Conservation (phyloP, 2,797 vertebrate species). For the Myotis vivesi region DNA sequence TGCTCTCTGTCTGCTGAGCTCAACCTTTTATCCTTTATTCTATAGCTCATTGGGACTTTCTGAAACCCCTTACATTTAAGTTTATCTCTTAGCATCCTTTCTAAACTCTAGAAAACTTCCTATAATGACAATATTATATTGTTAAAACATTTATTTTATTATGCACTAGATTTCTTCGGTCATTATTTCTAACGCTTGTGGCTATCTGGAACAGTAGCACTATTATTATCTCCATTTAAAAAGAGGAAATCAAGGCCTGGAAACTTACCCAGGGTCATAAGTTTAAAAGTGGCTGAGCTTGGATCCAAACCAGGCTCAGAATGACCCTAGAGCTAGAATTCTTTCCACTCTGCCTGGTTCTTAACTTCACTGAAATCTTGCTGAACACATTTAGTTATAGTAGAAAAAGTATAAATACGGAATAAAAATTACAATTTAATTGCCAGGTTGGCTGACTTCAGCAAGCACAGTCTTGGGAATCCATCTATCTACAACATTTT, state of each 20-base stretch:
- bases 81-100: neutral
- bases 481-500: slow-evolving; percentile 22
- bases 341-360: slow-evolving; percentile 26
- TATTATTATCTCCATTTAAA: neutral
- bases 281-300: neutral
- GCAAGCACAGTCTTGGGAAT: neutral
- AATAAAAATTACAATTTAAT: slow-evolving; percentile 30
- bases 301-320: neutral
- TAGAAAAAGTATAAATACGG: slow-evolving; percentile 42
- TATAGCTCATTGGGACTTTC: neutral
- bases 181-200: neutral
- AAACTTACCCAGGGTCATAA: neutral
- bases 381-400: slow-evolving; percentile 18
- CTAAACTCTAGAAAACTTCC: neutral
- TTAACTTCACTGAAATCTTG: slow-evolving; percentile 33
- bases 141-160: neutral
- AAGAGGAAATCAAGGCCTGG: neutral
- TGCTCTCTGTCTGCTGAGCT: neutral
- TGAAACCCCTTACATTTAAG: neutral
- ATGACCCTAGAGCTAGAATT: neutral
- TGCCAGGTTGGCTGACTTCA: slow-evolving; percentile 33
- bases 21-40: neutral
- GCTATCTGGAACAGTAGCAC: neutral
- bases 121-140: neutral
- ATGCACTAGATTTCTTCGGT: neutral